Evolutionary conservation across 1,140 invertebrate species (phyloP).

Genomic region (Caenorhabditis inopinata): DNA sequence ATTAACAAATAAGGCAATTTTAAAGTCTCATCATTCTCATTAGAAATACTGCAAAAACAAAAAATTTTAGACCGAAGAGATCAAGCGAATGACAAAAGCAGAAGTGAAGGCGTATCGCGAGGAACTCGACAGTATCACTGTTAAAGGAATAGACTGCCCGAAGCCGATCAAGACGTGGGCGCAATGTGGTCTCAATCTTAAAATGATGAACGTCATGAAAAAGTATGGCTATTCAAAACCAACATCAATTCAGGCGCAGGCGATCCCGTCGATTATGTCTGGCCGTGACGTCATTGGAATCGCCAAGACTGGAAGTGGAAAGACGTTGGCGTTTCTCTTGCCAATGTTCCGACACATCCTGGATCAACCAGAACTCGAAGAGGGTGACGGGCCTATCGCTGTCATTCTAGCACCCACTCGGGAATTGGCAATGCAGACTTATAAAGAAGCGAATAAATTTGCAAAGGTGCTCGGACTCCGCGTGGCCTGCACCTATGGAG

Average conservation of each 20-base stretch:
- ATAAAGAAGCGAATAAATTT: conserved; percentile 93
- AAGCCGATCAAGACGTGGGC: conserved; percentile 96
- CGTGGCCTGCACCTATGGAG: conserved; percentile 95
- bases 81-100: conserved; percentile 83
- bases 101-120: conserved; percentile 75
- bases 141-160: conserved; percentile 77
- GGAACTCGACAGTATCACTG: conserved; percentile 72
- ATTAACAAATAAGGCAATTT: too few relatives aligned
- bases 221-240: conserved; percentile 89
- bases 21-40: too few relatives aligned
- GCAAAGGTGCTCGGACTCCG: conserved; percentile 81
- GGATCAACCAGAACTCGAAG: conserved; percentile 86
- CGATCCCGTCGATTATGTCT: conserved; percentile 97
- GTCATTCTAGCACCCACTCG: conserved; percentile 96
- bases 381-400: conserved; percentile 90
- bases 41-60: too few relatives aligned
- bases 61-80: conserved; percentile 72
- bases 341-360: conserved; percentile 98
- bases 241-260: conserved; percentile 96
- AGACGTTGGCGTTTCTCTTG: conserved; percentile 94
- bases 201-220: conserved; percentile 89
- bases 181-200: conserved; percentile 94
- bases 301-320: conserved; percentile 97
- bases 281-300: conserved; percentile 94
- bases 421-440: conserved; percentile 98